Evolutionary conservation across 2,113 vertebrate species (phyloP), one percentile per base, ranked within the genome.

Genomic region (Bucco capensis): DNA sequence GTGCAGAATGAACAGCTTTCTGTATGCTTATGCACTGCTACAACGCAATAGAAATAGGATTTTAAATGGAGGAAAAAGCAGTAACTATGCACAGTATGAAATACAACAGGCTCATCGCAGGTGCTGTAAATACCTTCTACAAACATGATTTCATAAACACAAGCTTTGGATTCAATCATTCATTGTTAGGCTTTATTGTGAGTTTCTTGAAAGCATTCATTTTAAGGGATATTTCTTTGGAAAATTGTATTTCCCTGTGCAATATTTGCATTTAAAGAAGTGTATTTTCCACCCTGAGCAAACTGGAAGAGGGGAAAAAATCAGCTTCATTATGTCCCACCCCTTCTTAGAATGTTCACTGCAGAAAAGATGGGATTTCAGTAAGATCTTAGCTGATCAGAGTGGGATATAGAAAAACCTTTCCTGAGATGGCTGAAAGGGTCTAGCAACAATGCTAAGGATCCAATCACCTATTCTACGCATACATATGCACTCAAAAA

Each of bases 141-240:
- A 74, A 56, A 54, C 10, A 24, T 13, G 17, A 54, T 67, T 92
- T 71, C 33, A 82, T 53, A 61, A 78, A 85, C 17, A 49, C 24
- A 66, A n/a, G 28, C 44, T 14, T 13, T 57, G 22, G 14, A 7
- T 67, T 88, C 53, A 82, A 7, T 24, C 38, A 10, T 22, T 53
- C 23, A 35, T 0, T n/a, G 37, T 70, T 2, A 65, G 18, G 14
- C 4, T 3, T 69, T 10, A 11, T 0, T 23, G 10, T 24, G 19
- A 19, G 19, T 46, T 75, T 79, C 75, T 67, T 54, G 8, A 50
- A 79, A 75, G 33, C 33, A 17, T 31, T 67, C 8, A 28, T 50
- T 86, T 50, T 17, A 57, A 21, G 28, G 12, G 14, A 4, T 53
- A 19, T 50, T 72, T 86, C 14, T 75, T 64, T 54, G 13, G 42